Evolutionary conservation across 2,113 vertebrate genomes (phyloP).

Genomic region (Danionella cerebrum): DNA sequence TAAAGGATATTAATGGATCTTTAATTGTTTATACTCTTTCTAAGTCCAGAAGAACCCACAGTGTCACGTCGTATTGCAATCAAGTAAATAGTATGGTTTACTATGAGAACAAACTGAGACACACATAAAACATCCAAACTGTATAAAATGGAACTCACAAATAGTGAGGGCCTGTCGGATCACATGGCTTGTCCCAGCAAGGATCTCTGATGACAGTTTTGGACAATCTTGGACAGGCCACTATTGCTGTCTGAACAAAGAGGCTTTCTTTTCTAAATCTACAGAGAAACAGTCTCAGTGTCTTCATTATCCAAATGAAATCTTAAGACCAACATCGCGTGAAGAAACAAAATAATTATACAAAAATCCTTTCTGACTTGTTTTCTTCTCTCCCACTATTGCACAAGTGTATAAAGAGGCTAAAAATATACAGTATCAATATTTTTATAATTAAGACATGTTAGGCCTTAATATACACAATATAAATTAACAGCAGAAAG

Average conservation of each 20-base stretch:
- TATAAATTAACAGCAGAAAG: slow-evolving; percentile 40
- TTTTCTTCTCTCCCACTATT: slow-evolving; percentile 22
- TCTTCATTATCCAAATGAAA: neutral
- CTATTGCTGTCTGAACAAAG: neutral
- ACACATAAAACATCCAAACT: neutral
- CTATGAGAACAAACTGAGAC: neutral
- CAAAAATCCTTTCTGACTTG: slow-evolving; percentile 25
- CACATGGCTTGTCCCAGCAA: too few species aligned
- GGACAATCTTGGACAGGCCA: neutral
- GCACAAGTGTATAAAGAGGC: slow-evolving; percentile 44
- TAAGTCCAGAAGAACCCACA: neutral
- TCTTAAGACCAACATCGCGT: neutral
- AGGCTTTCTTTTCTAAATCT: neutral
- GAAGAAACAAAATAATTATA: neutral
- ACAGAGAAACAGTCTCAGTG: neutral
- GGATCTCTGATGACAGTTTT: neutral
- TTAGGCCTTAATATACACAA: slow-evolving; percentile 50
- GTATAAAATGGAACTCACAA: neutral
- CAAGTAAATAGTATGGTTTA: neutral
- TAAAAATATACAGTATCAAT: slow-evolving; percentile 37
- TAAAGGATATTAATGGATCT: too few species aligned
- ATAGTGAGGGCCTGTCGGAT: neutral
- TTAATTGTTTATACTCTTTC: neutral
- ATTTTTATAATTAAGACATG: slow-evolving; percentile 60
- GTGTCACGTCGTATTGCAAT: neutral